Conservation (phyloP, 2,113 vertebrate species). For the Gallinago undulata region DNA sequence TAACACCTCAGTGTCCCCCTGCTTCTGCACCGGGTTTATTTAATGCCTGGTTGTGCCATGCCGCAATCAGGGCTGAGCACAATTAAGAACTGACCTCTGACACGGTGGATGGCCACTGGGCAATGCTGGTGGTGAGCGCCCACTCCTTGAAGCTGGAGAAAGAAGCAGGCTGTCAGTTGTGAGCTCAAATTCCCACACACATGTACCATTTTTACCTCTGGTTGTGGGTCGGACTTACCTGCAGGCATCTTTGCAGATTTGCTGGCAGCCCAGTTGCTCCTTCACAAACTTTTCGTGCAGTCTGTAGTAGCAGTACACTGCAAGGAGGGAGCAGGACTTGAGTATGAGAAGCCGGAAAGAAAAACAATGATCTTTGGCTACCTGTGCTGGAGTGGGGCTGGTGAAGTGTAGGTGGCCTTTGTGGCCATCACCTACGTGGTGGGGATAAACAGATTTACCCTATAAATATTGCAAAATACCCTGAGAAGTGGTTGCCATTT, state of each 20-base stretch:
- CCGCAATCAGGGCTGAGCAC: neutral
- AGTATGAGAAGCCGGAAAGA: neutral
- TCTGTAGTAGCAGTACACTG: conserved; percentile 83
- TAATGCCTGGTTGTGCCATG: neutral
- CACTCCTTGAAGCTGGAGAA: conserved; percentile 81
- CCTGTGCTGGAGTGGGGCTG: neutral
- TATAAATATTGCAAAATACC: neutral
- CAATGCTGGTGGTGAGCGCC: conserved; percentile 79
- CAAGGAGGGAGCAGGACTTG: neutral
- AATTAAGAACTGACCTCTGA: conserved; percentile 70
- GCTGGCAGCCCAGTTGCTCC: conserved; percentile 80
- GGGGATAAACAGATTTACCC: neutral
- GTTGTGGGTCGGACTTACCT: conserved; percentile 57
- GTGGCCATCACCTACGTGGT: neutral
- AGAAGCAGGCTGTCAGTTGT: neutral
- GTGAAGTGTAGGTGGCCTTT: neutral
- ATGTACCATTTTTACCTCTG: neutral
- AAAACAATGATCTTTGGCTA: neutral
- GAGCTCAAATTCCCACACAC: rapidly evolving
- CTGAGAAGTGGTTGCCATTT: neutral
- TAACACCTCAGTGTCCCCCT: neutral
- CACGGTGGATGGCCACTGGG: conserved; percentile 77
- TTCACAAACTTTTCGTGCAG: conserved; percentile 74
- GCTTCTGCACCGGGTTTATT: neutral
- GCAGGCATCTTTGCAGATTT: conserved; percentile 77